Percentiles rank a stretch among this genome's conserved stretches.
Evolutionary conservation across 2,113 vertebrate genomes (phyloP).

Genomic region (Chiloscyllium plagiosum): DNA sequence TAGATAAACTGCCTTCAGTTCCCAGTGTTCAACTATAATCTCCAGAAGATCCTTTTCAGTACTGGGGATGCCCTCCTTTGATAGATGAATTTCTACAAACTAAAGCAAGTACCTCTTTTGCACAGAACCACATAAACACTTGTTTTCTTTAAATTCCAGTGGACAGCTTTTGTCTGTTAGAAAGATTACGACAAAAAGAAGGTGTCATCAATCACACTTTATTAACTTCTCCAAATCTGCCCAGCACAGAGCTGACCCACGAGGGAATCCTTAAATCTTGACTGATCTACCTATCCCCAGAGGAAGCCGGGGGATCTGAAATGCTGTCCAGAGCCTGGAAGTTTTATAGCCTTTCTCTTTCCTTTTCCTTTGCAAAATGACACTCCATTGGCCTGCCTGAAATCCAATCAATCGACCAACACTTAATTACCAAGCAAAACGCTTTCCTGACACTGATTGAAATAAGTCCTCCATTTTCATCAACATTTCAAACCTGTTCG

Average conservation of each 20-base stretch:
- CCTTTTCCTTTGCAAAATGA: background rate
- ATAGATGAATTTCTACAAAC: conserved; percentile 20
- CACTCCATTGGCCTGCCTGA: background rate
- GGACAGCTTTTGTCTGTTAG: conserved; percentile 50
- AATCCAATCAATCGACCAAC: background rate
- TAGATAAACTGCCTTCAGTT: background rate
- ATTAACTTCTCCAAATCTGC: conserved; percentile 47
- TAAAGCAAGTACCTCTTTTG: background rate
- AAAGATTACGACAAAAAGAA: conserved; percentile 44
- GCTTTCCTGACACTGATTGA: background rate
- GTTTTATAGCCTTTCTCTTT: background rate
- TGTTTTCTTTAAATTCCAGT: conserved; percentile 39
- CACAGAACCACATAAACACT: conserved; percentile 9
- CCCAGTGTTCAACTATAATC: background rate
- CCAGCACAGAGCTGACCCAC: conserved; percentile 9
- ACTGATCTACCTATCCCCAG: conserved; percentile 9
- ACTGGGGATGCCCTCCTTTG: background rate
- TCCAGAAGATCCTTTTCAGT: background rate
- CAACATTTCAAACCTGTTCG: background rate
- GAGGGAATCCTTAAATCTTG: background rate
- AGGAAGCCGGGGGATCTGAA: background rate
- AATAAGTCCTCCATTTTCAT: conserved; percentile 5
- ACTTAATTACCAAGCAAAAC: background rate
- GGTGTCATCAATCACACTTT: conserved; percentile 49
- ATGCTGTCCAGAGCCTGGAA: background rate